phyloP scores from a whole-genome alignment of 2,888 invertebrate species.

The Watsonalla cultraria region DNA sequence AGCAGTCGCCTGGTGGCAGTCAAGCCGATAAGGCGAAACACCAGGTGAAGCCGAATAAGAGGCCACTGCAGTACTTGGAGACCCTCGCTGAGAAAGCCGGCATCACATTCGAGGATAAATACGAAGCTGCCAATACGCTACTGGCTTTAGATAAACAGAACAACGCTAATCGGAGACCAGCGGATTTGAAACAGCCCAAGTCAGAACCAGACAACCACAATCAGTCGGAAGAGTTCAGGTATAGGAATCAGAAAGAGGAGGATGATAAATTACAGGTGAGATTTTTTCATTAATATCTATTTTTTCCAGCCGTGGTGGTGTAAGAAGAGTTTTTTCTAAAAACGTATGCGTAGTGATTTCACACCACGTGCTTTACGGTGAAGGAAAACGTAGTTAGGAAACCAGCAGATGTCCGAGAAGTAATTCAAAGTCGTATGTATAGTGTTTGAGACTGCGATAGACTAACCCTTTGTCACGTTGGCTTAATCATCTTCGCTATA shows the following conservation, averaged over 20 bases:
- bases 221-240: constrained; percentile 60
- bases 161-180: constrained; percentile 60
- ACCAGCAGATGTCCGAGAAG: no score
- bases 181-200: constrained; percentile 61
- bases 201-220: constrained; percentile 54
- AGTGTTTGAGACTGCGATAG: no score
- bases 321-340: no score
- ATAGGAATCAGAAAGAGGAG: constrained; percentile 66
- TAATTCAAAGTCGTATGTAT: no score
- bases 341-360: no score
- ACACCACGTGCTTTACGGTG: no score
- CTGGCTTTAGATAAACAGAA: constrained; percentile 82
- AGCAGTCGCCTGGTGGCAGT: constrained; percentile 50
- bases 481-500: no score
- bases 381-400: no score
- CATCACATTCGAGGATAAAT: constrained; percentile 86
- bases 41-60: constrained; percentile 48
- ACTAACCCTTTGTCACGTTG: no score
- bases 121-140: constrained; percentile 83
- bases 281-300: background rate
- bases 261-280: constrained; percentile 68
- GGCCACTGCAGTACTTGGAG: constrained; percentile 82
- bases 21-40: constrained; percentile 53
- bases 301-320: no score
- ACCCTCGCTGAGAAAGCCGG: constrained; percentile 86